A percentile compares a stretch with the other conserved stretches of the same genome.
Evolutionary conservation across 92 coral and sea anemone genomes (phyloP).

Genomic region (Porites lobata): DNA sequence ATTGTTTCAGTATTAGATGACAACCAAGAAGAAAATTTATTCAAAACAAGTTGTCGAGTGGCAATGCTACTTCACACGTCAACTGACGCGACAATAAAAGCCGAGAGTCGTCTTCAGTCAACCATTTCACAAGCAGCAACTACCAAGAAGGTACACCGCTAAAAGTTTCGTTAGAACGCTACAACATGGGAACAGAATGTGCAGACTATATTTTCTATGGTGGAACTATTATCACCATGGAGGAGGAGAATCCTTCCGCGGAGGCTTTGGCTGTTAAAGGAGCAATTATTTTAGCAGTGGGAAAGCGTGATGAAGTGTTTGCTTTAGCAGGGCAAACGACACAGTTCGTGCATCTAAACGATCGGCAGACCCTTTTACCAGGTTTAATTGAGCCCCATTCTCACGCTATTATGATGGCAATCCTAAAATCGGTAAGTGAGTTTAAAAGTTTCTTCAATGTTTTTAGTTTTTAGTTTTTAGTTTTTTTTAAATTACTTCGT

Average conservation of each 20-base stretch:
- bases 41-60: too few relatives aligned
- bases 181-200: constrained; percentile 3
- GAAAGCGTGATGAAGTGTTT: constrained; percentile 49
- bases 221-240: constrained; percentile 75
- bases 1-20: too few relatives aligned
- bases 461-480: too few relatives aligned
- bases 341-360: constrained; percentile 37
- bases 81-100: too few relatives aligned
- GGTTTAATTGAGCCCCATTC: constrained; percentile 83
- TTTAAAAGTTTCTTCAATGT: too few relatives aligned
- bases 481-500: too few relatives aligned
- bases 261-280: constrained; percentile 79
- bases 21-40: too few relatives aligned
- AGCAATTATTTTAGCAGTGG: constrained; percentile 59
- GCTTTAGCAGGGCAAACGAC: constrained; percentile 41
- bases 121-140: too few relatives aligned
- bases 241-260: constrained; percentile 53
- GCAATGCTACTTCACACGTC: too few relatives aligned
- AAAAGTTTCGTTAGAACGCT: too few relatives aligned
- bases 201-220: constrained; percentile 75
- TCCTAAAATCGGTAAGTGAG: not conserved
- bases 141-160: too few relatives aligned
- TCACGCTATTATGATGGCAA: constrained; percentile 50
- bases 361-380: constrained; percentile 73
- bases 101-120: too few relatives aligned